phyloP scores from a whole-genome alignment of 2,113 vertebrate genomes.

The Trachemys scripta region DNA sequence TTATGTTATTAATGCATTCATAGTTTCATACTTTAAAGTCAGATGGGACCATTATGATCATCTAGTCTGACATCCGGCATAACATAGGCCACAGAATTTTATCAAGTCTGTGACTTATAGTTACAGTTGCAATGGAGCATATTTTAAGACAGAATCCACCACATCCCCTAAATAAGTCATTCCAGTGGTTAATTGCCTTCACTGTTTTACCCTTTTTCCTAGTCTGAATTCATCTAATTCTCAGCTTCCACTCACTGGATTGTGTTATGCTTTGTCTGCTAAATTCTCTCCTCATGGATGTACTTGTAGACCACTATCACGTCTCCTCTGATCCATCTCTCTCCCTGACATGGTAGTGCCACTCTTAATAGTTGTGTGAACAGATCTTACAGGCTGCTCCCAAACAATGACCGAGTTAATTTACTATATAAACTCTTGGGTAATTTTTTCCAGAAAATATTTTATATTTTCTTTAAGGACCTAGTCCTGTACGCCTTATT shows the following conservation, averaged over 20 bases:
- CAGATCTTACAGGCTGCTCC: neutral
- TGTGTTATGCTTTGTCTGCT: neutral
- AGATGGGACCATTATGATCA: rapidly evolving
- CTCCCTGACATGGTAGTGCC: neutral
- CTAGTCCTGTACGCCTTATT: neutral
- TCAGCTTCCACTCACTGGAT: neutral
- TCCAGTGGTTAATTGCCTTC: neutral
- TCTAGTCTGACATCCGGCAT: neutral
- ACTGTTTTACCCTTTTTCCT: neutral
- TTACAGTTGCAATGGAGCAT: neutral
- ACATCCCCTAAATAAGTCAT: neutral
- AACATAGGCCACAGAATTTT: rapidly evolving
- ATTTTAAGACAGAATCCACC: neutral
- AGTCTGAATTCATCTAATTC: neutral
- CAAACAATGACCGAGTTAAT: neutral
- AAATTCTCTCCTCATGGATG: rapidly evolving
- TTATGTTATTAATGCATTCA: neutral
- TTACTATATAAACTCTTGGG: neutral
- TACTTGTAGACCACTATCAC: neutral
- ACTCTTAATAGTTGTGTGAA: neutral
- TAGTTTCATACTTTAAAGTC: neutral
- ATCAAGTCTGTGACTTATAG: rapidly evolving
- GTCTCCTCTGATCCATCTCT: neutral
- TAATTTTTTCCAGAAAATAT: neutral
- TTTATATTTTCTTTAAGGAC: neutral